Evolutionary conservation across 2,113 vertebrate species (phyloP).

Genomic region (Nymphicus hollandicus): DNA sequence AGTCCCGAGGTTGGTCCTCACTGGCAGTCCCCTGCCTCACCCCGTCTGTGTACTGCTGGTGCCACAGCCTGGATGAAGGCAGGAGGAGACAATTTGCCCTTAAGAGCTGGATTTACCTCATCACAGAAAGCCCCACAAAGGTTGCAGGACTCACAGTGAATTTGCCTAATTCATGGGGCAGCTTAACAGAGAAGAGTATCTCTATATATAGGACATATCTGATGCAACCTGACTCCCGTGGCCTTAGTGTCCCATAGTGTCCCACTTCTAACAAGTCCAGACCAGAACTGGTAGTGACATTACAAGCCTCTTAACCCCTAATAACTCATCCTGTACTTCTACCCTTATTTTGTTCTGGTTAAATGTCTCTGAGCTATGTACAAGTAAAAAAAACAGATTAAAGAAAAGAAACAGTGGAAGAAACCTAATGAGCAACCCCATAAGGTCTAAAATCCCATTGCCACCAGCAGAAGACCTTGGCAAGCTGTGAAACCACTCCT

Average conservation of each 20-base stretch:
- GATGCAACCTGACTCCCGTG: background rate
- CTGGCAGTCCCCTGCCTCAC: accelerated
- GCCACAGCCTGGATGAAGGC: background rate
- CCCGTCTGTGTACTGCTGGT: accelerated
- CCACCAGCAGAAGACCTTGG: background rate
- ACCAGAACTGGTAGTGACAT: background rate
- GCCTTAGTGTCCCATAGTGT: background rate
- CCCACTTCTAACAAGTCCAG: background rate
- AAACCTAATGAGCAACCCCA: background rate
- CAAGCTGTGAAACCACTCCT: background rate
- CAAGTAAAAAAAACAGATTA: background rate
- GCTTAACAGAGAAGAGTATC: background rate
- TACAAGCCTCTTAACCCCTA: background rate
- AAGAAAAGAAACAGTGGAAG: background rate
- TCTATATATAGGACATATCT: background rate
- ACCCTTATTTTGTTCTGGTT: background rate
- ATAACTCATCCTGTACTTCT: background rate
- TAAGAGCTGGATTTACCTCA: background rate
- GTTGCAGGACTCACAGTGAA: background rate
- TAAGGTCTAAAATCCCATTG: background rate
- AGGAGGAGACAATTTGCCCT: background rate
- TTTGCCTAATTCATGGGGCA: background rate
- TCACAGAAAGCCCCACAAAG: background rate
- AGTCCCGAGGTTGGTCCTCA: accelerated
- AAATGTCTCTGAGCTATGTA: background rate